Conservation (phyloP, 2,888 invertebrate species). For the Halictus quadricinctus region DNA sequence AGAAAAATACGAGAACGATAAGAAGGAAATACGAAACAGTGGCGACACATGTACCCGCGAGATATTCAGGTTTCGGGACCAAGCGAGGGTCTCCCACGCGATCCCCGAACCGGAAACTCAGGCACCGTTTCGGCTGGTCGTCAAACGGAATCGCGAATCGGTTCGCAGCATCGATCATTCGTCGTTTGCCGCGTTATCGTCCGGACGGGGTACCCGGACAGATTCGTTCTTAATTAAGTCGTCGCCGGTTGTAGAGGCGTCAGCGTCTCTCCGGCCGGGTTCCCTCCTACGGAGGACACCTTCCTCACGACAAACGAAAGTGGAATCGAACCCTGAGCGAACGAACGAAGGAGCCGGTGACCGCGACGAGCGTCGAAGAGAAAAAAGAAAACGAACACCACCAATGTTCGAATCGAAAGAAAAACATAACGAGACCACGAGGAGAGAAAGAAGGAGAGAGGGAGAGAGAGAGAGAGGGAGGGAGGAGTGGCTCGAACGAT, state of each 20-base stretch:
- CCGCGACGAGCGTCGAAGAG: neutral
- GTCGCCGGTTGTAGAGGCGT: conserved; percentile 49
- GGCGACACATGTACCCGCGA: neutral
- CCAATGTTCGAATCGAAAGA: conserved; percentile 29
- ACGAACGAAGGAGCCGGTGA: neutral
- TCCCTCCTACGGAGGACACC: conserved; percentile 32
- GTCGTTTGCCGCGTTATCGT: conserved; percentile 49
- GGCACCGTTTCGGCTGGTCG: neutral
- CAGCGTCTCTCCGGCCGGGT: conserved; percentile 10
- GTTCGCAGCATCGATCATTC: conserved; percentile 51
- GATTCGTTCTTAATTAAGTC: conserved; percentile 70
- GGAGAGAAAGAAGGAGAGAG: neutral
- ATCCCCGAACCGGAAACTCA: neutral
- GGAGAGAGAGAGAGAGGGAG: neutral
- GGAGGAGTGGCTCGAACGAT: conserved; percentile 23
- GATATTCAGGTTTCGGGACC: neutral
- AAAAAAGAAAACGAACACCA: neutral
- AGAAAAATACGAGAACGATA: neutral
- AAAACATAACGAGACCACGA: neutral
- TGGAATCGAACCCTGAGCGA: conserved; percentile 18
- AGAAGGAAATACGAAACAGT: neutral
- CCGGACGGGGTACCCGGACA: conserved; percentile 36
- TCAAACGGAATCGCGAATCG: conserved; percentile 37
- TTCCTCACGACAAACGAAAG: conserved; percentile 38
- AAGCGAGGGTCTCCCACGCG: neutral